Percentiles rank a stretch among this genome's conserved stretches.
phyloP scores from a whole-genome alignment of 2,797 vertebrate genomes.

The Gallinago stenura region DNA sequence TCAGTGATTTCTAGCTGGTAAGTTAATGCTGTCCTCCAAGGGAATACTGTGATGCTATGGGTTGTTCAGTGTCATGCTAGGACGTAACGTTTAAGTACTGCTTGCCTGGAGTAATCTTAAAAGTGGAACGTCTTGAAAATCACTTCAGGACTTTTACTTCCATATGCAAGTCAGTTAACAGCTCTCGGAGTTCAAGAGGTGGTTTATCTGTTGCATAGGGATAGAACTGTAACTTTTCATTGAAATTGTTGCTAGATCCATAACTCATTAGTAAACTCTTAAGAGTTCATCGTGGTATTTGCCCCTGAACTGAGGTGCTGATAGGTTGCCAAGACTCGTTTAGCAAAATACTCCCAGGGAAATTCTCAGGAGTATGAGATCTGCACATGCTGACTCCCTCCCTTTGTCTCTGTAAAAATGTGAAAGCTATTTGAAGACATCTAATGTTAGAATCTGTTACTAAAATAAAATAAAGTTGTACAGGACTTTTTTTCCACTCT shows the following conservation, averaged over 20 bases:
- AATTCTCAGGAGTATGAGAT: neutral
- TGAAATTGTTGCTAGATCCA: neutral
- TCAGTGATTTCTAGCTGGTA: neutral
- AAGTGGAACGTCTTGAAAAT: neutral
- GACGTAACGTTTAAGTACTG: neutral
- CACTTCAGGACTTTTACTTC: neutral
- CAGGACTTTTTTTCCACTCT: neutral
- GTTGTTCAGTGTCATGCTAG: neutral
- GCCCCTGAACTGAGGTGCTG: neutral
- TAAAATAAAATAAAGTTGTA: neutral
- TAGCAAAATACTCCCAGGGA: neutral
- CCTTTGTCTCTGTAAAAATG: neutral
- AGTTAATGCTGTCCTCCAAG: neutral
- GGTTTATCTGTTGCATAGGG: neutral
- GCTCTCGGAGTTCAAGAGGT: neutral
- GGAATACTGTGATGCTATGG: neutral
- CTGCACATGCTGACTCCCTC: neutral
- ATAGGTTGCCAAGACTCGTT: neutral
- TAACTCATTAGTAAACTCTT: neutral
- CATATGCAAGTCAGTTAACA: neutral
- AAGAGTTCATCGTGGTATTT: neutral
- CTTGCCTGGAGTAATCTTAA: neutral
- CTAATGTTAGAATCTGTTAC: neutral
- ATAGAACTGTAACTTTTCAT: neutral
- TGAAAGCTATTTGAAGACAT: constrained; percentile 10